Evolutionary conservation across 1,140 invertebrate species (phyloP), one percentile per base, ranked within the genome.

Genomic region (Drosophila setifemur): DNA sequence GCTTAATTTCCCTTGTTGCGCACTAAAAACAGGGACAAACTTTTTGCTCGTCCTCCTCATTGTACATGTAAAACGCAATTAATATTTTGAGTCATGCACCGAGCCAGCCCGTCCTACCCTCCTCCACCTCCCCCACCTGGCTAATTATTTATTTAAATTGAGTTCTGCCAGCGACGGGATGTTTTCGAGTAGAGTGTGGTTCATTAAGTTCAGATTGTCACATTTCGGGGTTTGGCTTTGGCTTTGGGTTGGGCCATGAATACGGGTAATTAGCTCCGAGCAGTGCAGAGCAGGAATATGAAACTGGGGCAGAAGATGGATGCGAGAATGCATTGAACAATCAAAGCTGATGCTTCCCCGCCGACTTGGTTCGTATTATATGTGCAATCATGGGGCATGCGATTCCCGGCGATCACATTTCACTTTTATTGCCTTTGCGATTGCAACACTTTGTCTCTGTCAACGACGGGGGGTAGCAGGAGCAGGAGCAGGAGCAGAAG

Each of bases 1-100:
- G 60, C 53, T 40, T 78, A 71, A 83, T 83, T 83, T 83, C 78
- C 78, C 78, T 28, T 49, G 77, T 48, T 85, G 79, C 73, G 39
- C 61, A 74, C 52, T 47, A 58, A 68, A 64, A 72, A 26, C 12
- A 45, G 29, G 35, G 49, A 11, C 31, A 8, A 45, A 29, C 42
- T 35, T 35, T 60, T 40, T 47, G 31, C n/a, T n/a, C n/a, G 45
- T 31, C 7, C 54, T 40, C 26, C n/a, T 48, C 57, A 64, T 69
- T 77, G 58, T 43, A 53, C 73, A 82, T 78, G 79, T 77, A 73
- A 53, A 49, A 42, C 42, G 42, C 69, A 69, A 76, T 81, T 72
- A 82, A 58, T 72, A 66, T 72, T 63, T 53, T 49, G 29, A 26
- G 43, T 21, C 64, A 69, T 40, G 40, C 52, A 43, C 23, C n/a